These are phyloP conservation scores for Myathropa florea DNA, from an alignment of 2,888 invertebrate species.

Conservation along the genomic window DNA sequence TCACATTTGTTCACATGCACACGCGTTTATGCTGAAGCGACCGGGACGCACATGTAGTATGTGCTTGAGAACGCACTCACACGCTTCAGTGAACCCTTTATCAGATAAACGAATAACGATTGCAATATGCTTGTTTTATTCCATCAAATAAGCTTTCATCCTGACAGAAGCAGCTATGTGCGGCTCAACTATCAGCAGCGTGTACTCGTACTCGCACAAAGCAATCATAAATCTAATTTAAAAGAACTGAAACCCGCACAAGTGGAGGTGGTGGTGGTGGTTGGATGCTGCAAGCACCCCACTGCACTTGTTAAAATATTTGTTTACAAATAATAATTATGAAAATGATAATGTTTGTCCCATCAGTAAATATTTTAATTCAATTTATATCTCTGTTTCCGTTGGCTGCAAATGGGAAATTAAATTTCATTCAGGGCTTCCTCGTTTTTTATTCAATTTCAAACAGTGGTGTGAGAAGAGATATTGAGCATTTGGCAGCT, in stretches of 20 bases:
- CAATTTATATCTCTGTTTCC: slow-evolving; percentile 3
- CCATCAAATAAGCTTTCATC: slow-evolving; percentile 15
- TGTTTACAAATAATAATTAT: neutral
- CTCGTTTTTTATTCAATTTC: neutral
- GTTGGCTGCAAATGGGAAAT: slow-evolving; percentile 1
- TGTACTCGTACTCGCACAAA: neutral
- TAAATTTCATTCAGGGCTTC: neutral
- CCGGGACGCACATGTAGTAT: neutral
- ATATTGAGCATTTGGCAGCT: neutral
- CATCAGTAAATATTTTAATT: slow-evolving; percentile 25
- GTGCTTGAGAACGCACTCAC: slow-evolving; percentile 35
- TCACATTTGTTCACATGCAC: neutral
- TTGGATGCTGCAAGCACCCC: neutral
- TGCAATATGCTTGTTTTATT: slow-evolving; percentile 35
- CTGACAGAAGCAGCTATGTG: slow-evolving; percentile 18
- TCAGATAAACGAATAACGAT: slow-evolving; percentile 30
- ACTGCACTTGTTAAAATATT: neutral
- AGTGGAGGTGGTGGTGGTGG: neutral
- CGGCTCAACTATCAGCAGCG: slow-evolving; percentile 20
- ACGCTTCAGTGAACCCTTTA: slow-evolving; percentile 33
- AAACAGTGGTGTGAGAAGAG: neutral
- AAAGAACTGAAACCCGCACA: neutral
- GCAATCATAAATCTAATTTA: slow-evolving; percentile 36
- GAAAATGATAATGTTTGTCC: neutral
- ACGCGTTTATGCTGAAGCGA: neutral